These are phyloP conservation scores for Globodera ellingtonae DNA, from an alignment of 1,140 invertebrate species.

Conservation along the genomic window DNA sequence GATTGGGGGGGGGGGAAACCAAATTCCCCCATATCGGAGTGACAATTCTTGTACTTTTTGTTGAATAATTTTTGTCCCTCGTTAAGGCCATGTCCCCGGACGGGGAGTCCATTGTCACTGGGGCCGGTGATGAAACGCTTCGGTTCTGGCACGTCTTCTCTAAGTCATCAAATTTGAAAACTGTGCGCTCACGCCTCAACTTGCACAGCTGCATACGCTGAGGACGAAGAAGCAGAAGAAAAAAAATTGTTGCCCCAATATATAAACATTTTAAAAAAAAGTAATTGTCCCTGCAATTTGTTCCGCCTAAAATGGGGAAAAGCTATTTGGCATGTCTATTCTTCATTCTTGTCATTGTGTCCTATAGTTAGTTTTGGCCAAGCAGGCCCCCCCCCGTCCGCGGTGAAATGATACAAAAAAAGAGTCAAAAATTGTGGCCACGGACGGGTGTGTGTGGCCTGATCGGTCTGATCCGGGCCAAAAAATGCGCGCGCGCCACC, in stretches of 20 bases:
- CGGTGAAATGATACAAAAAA: too few species aligned
- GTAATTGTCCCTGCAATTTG: not conserved
- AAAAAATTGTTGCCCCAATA: not conserved
- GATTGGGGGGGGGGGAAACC: too few species aligned
- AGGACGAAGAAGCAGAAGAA: not conserved
- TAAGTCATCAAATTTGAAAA: constrained; percentile 40
- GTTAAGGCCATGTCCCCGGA: constrained; percentile 88
- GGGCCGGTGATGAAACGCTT: constrained; percentile 96
- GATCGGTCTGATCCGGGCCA: too few species aligned
- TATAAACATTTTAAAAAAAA: not conserved
- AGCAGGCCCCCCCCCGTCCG: too few species aligned
- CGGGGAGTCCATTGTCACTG: constrained; percentile 98
- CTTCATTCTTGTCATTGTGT: too few species aligned
- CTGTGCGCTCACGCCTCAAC: constrained; percentile 45
- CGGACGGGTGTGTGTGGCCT: too few species aligned
- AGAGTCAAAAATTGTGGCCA: too few species aligned
- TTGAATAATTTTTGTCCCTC: constrained; percentile 32
- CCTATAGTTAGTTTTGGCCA: too few species aligned
- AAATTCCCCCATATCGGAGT: not conserved
- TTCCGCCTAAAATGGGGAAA: not conserved
- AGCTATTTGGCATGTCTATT: too few species aligned
- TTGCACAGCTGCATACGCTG: constrained; percentile 40
- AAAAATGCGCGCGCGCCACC: too few species aligned
- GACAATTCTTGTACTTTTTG: constrained; percentile 7
- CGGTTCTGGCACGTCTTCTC: constrained; percentile 68